These are phyloP conservation scores for Aplidium turbinatum DNA, from an alignment of 23 tunicate genomes.

Conservation along the genomic window DNA sequence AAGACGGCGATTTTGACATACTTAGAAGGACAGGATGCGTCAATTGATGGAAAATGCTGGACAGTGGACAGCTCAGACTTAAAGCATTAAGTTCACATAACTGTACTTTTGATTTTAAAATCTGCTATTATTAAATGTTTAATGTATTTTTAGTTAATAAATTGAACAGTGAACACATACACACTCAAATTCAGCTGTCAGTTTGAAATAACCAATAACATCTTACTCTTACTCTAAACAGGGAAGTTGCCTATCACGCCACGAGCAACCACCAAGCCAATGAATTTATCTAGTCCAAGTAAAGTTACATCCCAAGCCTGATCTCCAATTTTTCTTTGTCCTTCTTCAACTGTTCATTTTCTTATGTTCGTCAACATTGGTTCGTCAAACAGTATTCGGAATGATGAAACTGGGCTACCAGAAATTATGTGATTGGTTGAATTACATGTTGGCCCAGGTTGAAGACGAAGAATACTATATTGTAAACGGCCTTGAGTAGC, in stretches of 20 bases:
- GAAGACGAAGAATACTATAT: constrained; percentile 5
- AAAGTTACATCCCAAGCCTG: constrained; percentile 28
- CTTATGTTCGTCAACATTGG: constrained; percentile 17
- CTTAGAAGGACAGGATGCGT: no score
- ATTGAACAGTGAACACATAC: no score
- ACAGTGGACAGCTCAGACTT: no score
- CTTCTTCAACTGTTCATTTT: constrained; percentile 28
- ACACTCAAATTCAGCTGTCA: no score
- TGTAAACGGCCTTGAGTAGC: constrained; percentile 29
- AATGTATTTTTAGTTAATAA: no score
- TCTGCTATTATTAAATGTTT: no score
- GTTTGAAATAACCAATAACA: no score
- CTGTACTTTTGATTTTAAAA: no score
- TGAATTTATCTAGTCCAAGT: constrained; percentile 19
- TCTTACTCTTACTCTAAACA: no score
- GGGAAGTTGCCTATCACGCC: constrained; percentile 30
- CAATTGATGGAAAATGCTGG: no score
- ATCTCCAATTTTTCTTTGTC: constrained; percentile 18
- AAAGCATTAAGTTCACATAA: no score
- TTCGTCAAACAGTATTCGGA: constrained; percentile 23
- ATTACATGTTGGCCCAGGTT: constrained; percentile 12
- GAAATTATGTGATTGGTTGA: constrained; percentile 9
- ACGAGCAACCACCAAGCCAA: constrained; percentile 22
- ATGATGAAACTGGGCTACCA: constrained; percentile 36
- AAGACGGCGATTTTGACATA: no score